These are phyloP conservation scores for Brachionus plicatilis DNA, from an alignment of 1,140 invertebrate genomes.

Conservation along the genomic window DNA sequence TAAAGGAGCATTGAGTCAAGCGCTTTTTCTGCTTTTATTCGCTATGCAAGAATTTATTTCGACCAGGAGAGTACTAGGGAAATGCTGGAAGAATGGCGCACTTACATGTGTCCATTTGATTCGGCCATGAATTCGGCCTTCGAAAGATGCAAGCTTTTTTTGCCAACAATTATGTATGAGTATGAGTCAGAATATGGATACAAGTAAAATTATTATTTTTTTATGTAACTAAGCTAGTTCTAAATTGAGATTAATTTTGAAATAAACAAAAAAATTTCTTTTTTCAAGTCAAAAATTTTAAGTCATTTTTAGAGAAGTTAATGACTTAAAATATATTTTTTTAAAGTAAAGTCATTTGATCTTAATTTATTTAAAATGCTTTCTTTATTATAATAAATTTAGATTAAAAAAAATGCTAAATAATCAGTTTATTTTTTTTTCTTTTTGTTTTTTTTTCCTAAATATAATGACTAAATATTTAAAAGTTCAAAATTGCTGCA, in stretches of 20 bases:
- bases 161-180: conserved; percentile 64
- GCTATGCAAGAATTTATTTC: conserved; percentile 62
- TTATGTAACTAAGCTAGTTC: neutral
- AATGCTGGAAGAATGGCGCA: conserved; percentile 76
- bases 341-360: too few species aligned
- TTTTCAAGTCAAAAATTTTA: too few species aligned
- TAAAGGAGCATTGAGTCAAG: neutral
- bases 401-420: too few species aligned
- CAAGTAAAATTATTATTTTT: conserved; percentile 52
- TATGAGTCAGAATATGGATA: conserved; percentile 63
- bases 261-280: neutral
- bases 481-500: too few species aligned
- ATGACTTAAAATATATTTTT: too few species aligned
- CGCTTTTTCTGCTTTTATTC: conserved; percentile 48
- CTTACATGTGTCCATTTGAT: conserved; percentile 67
- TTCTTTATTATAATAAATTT: too few species aligned
- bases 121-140: conserved; percentile 61
- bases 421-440: too few species aligned
- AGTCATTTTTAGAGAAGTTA: too few species aligned
- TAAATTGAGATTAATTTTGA: too few species aligned
- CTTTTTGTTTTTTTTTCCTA: too few species aligned
- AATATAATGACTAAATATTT: too few species aligned
- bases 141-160: conserved; percentile 66
- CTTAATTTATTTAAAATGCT: too few species aligned
- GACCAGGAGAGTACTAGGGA: conserved; percentile 70